Evolutionary conservation across 2,797 vertebrate species (phyloP).

Genomic region (Macropus fuliginosus): DNA sequence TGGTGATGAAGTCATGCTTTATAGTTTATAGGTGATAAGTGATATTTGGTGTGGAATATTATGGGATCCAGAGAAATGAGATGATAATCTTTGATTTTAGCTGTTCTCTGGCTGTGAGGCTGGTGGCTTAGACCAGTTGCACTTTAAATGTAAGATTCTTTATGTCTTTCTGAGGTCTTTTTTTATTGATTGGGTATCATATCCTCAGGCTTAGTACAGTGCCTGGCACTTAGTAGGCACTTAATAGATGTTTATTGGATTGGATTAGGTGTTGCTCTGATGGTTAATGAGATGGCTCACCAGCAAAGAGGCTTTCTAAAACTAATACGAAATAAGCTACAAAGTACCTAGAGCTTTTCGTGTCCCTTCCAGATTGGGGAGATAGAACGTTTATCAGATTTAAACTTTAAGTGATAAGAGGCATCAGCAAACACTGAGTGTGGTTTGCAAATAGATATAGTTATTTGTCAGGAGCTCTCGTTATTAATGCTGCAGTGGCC

Average conservation of each 20-base stretch:
- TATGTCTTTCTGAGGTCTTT: background rate
- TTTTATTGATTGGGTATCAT: background rate
- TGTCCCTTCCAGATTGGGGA: background rate
- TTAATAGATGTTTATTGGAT: background rate
- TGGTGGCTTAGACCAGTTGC: background rate
- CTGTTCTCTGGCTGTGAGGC: slow-evolving; percentile 33
- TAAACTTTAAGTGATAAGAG: background rate
- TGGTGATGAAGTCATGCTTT: slow-evolving; percentile 24
- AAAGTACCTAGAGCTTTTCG: background rate
- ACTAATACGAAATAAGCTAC: background rate
- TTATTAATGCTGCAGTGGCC: slow-evolving; percentile 40
- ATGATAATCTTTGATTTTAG: slow-evolving; percentile 37
- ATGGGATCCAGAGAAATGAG: slow-evolving; percentile 38
- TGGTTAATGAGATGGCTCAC: background rate
- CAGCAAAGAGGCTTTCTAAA: background rate
- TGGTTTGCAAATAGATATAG: slow-evolving; percentile 13
- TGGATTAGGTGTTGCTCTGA: background rate
- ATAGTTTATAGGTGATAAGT: background rate
- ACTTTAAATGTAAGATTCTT: background rate
- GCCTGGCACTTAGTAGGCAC: background rate
- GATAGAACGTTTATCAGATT: slow-evolving; percentile 20
- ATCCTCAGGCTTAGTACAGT: background rate
- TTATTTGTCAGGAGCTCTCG: background rate
- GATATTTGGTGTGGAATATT: slow-evolving; percentile 8
- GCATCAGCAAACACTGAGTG: background rate